phyloP scores from a whole-genome alignment of 2,888 invertebrate genomes.

The Eupithecia subfuscata region DNA sequence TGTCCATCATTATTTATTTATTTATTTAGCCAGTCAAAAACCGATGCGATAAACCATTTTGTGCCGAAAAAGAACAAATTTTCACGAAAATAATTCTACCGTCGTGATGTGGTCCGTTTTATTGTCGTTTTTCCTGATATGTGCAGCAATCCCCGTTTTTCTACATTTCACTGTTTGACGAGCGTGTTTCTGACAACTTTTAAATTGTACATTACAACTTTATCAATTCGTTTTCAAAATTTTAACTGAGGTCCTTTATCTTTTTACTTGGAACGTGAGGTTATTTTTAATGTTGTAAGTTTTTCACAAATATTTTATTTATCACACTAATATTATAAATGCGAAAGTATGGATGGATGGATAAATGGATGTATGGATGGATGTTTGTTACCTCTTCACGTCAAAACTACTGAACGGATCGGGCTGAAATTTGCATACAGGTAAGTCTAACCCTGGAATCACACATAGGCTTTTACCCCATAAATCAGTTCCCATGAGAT shows the following conservation, averaged over 20 bases:
- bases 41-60: neutral
- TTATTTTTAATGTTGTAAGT: too few species aligned
- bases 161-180: neutral
- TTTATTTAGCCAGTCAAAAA: neutral
- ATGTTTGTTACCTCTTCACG: too few species aligned
- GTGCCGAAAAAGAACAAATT: neutral
- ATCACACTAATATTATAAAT: too few species aligned
- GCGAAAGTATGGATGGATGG: too few species aligned
- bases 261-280: neutral
- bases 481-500: too few species aligned
- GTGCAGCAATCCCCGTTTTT: neutral
- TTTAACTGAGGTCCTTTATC: neutral
- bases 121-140: neutral
- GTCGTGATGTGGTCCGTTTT: neutral
- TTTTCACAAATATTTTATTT: neutral
- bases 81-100: neutral
- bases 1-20: too few species aligned
- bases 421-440: too few species aligned
- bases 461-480: too few species aligned
- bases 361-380: too few species aligned
- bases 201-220: neutral
- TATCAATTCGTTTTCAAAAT: neutral
- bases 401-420: too few species aligned
- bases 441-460: too few species aligned
- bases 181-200: conserved; percentile 2